These are phyloP conservation scores for Empis stercorea DNA, from an alignment of 2,888 invertebrate species.

Conservation along the genomic window DNA sequence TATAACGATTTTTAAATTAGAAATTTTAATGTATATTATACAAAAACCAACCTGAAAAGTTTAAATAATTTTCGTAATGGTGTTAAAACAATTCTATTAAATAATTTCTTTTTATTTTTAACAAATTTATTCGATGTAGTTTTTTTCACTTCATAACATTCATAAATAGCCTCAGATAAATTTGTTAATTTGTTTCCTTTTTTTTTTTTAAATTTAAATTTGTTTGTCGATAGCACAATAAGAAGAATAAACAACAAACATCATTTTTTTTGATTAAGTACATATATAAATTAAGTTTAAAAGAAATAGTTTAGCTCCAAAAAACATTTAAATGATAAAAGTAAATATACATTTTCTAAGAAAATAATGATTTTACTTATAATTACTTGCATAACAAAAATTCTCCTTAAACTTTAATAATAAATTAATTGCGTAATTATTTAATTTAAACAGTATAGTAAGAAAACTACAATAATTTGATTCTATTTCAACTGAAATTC, in stretches of 20 bases:
- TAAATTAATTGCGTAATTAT: too few relatives aligned
- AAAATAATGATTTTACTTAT: too few relatives aligned
- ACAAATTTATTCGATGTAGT: not conserved
- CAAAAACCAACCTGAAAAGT: slow-evolving; percentile 26
- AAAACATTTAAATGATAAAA: too few relatives aligned
- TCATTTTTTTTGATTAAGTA: too few relatives aligned
- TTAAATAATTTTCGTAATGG: slow-evolving; percentile 27
- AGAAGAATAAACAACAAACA: slow-evolving; percentile 10
- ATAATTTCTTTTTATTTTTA: not conserved
- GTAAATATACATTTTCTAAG: too few relatives aligned
- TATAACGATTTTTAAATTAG: too few relatives aligned
- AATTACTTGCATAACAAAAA: too few relatives aligned
- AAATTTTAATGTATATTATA: not conserved
- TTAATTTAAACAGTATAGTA: too few relatives aligned
- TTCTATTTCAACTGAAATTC: too few relatives aligned
- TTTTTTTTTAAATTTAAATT: slow-evolving; percentile 1
- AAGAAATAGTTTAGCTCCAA: too few relatives aligned
- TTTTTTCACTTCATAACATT: not conserved
- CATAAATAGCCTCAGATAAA: slow-evolving; percentile 4
- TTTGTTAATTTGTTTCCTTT: slow-evolving; percentile 17
- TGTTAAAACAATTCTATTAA: slow-evolving; percentile 16
- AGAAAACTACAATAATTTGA: too few relatives aligned
- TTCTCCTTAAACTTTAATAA: too few relatives aligned
- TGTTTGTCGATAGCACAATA: slow-evolving; percentile 9
- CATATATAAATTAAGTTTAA: not conserved